Percentiles rank a stretch among this genome's conserved stretches.
These are phyloP conservation scores for Hybognathus amarus DNA, from an alignment of 2,797 vertebrate genomes.

Conservation along the genomic window DNA sequence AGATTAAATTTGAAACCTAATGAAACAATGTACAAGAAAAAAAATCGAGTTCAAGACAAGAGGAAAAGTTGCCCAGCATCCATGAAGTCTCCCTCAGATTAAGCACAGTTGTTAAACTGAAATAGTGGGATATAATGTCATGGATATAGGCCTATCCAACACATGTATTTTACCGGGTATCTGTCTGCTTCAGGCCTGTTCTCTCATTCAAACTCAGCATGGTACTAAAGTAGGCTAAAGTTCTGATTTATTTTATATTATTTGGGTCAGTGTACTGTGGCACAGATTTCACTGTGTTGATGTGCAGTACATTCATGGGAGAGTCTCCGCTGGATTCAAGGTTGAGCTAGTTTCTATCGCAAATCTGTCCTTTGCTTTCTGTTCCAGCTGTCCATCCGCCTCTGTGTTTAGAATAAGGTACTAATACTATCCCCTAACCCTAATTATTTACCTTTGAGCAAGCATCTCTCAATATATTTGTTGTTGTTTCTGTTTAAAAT, in stretches of 20 bases:
- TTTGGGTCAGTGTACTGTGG: conserved; percentile 52
- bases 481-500: too few relatives aligned
- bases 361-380: neutral
- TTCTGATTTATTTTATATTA: conserved; percentile 9
- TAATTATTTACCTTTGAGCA: too few relatives aligned
- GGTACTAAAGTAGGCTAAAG: conserved; percentile 33
- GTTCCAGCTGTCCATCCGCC: neutral
- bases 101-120: neutral
- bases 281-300: conserved; percentile 27
- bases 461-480: too few relatives aligned
- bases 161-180: neutral
- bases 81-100: neutral
- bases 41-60: neutral
- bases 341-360: neutral
- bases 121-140: neutral
- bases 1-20: neutral
- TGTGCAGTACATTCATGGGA: conserved; percentile 1
- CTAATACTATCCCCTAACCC: neutral
- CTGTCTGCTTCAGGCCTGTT: conserved; percentile 1
- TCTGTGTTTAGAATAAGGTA: neutral
- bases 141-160: neutral
- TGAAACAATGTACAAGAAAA: neutral
- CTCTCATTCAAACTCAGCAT: conserved; percentile 2
- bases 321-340: conserved; percentile 9
- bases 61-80: neutral